A percentile compares a stretch with the other conserved stretches of the same genome.
phyloP scores from a whole-genome alignment of 2,888 invertebrate species.

The Conus canariensis region DNA sequence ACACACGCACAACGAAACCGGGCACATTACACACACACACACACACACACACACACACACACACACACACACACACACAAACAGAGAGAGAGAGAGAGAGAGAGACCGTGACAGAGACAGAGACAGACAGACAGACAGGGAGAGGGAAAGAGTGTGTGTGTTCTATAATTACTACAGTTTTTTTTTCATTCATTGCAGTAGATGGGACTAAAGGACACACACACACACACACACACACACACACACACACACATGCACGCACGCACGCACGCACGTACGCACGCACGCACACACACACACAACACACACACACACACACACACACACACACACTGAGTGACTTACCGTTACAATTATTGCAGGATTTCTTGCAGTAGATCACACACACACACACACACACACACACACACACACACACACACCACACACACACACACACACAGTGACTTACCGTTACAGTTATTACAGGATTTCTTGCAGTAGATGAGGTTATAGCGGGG shows the following conservation, averaged over 20 bases:
- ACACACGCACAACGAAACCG: not conserved
- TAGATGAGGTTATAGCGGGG: conserved; percentile 55
- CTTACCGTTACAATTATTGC: conserved; percentile 57
- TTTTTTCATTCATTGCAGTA: too few species aligned
- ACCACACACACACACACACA: conserved; percentile 17
- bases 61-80: conserved; percentile 21
- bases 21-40: not conserved
- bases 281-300: too few species aligned
- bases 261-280: too few species aligned
- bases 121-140: too few species aligned
- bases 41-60: not conserved
- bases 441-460: conserved; percentile 52
- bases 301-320: conserved; percentile 10
- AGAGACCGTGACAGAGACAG: too few species aligned
- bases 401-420: conserved; percentile 30
- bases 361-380: conserved; percentile 60
- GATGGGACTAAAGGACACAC: too few species aligned
- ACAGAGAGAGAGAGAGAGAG: too few species aligned
- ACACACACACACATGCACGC: too few species aligned
- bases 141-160: too few species aligned
- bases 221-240: too few species aligned
- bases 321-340: not conserved
- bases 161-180: too few species aligned
- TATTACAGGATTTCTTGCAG: conserved; percentile 60
- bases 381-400: conserved; percentile 28